Percentiles rank a stretch among this genome's conserved stretches.
Conservation (phyloP, 2,113 vertebrate genomes). For the Indicator indicator region DNA sequence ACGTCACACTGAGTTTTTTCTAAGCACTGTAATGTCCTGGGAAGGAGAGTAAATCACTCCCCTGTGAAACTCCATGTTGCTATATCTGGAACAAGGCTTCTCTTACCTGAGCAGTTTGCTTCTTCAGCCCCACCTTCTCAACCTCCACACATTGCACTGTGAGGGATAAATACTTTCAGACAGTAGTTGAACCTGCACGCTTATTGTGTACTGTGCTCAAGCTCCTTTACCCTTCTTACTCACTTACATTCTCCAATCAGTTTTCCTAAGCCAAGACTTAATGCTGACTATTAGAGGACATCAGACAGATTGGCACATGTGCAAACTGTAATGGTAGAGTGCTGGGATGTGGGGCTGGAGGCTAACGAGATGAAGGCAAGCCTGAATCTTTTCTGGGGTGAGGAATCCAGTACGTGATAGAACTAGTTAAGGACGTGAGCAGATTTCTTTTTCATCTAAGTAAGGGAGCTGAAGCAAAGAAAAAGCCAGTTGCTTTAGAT, state of each 20-base stretch:
- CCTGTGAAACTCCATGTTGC: not conserved
- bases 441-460: not conserved
- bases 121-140: not conserved
- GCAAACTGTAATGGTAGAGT: fast-evolving
- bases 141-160: not conserved
- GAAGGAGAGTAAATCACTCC: not conserved
- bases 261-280: not conserved
- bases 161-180: not conserved
- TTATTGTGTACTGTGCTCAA: not conserved
- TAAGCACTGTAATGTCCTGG: not conserved
- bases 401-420: not conserved
- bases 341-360: not conserved
- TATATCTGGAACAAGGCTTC: not conserved
- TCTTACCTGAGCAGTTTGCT: not conserved
- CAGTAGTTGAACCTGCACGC: not conserved
- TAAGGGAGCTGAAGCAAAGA: not conserved
- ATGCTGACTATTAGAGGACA: not conserved
- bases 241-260: not conserved
- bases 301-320: not conserved
- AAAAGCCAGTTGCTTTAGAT: not conserved
- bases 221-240: not conserved
- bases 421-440: not conserved
- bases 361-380: not conserved
- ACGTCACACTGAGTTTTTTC: not conserved
- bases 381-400: not conserved